Evolutionary conservation across 2,113 vertebrate species (phyloP).

Genomic region (Chelonoidis abingdonii): DNA sequence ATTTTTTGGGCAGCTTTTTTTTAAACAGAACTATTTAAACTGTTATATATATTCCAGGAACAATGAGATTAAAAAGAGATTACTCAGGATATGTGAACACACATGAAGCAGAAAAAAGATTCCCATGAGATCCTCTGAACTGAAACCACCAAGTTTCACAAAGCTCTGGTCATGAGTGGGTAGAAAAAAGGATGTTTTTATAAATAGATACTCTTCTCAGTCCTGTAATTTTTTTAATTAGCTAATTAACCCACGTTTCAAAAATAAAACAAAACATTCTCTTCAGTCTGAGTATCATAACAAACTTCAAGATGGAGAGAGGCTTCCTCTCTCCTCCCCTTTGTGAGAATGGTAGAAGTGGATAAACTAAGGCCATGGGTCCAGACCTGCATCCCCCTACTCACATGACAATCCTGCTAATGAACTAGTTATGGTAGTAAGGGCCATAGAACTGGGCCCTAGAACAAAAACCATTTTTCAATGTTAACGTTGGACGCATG

Average conservation of each 20-base stretch:
- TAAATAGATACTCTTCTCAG: not conserved
- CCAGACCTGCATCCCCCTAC: not conserved
- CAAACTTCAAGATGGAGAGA: not conserved
- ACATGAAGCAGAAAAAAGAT: not conserved
- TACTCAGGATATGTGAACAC: rapidly evolving
- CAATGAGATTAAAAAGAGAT: not conserved
- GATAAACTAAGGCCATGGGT: not conserved
- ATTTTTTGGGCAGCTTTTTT: not conserved
- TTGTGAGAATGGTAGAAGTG: not conserved
- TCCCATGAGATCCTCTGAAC: not conserved
- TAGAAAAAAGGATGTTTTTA: not conserved
- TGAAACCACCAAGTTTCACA: not conserved
- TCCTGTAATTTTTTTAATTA: not conserved
- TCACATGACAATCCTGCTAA: not conserved
- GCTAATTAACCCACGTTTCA: not conserved
- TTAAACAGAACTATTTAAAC: conserved; percentile 3
- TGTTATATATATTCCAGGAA: not conserved
- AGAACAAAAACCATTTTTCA: not conserved
- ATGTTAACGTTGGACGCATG: not conserved
- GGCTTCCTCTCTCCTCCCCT: not conserved
- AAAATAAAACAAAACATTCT: not conserved
- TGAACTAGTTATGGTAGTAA: not conserved
- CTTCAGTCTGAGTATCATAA: not conserved
- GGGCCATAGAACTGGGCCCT: rapidly evolving
- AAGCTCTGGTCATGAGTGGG: not conserved